A percentile compares a stretch with the other conserved stretches of the same genome.
phyloP scores from a whole-genome alignment of 2,797 vertebrate species.

The Lophius americanus region DNA sequence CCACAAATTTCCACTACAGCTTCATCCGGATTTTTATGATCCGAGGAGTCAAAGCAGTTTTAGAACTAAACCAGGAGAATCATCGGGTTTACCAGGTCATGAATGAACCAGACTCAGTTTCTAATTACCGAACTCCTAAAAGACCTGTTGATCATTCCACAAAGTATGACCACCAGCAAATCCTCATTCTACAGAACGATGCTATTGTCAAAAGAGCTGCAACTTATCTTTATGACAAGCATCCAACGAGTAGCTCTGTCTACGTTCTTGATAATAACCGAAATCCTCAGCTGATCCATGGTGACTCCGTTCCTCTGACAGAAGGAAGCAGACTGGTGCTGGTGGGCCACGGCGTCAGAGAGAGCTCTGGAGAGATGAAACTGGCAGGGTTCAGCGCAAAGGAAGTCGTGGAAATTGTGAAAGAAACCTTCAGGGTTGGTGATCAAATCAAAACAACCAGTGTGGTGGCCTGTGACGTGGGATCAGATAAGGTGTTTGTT shows the following conservation, averaged over 20 bases:
- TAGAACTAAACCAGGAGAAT: conserved; percentile 30
- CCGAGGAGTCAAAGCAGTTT: conserved; percentile 22
- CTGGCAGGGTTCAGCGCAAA: conserved; percentile 20
- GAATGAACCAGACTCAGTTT: neutral
- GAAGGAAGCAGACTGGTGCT: conserved; percentile 59
- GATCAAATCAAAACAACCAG: conserved; percentile 58
- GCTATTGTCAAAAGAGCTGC: conserved; percentile 35
- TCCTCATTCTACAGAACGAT: conserved; percentile 56
- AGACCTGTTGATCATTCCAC: conserved; percentile 40
- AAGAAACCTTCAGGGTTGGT: conserved; percentile 8
- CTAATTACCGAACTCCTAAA: conserved; percentile 8
- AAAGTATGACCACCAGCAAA: conserved; percentile 62
- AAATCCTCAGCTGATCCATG: conserved; percentile 33
- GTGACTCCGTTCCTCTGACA: conserved; percentile 34
- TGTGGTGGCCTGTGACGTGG: conserved; percentile 54
- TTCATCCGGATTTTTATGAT: conserved; percentile 32
- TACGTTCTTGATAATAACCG: conserved; percentile 43
- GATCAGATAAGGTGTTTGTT: conserved; percentile 38
- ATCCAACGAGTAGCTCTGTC: conserved; percentile 45
- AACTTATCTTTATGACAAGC: conserved; percentile 42
- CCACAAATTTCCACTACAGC: conserved; percentile 31
- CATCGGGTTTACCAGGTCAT: conserved; percentile 43
- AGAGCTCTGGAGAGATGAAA: conserved; percentile 27
- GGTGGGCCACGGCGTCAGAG: conserved; percentile 43
- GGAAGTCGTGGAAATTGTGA: conserved; percentile 36